phyloP scores from a whole-genome alignment of 2,888 invertebrate species.

The Tridacna crocea region DNA sequence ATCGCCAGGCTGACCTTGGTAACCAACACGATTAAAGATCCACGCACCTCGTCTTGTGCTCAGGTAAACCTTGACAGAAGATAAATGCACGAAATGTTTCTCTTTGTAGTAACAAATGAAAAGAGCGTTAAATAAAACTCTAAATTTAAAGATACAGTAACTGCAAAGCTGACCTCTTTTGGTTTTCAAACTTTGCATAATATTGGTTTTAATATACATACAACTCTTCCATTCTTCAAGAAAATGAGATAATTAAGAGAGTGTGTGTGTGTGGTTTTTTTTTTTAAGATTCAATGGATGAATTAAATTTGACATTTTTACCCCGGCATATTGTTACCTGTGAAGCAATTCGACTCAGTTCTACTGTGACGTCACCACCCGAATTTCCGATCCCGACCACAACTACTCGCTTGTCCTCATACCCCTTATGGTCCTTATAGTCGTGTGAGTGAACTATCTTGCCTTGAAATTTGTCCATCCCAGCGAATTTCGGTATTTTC shows the following conservation, averaged over 20 bases:
- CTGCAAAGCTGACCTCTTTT: too few species aligned
- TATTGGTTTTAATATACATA: too few species aligned
- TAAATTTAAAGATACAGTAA: too few species aligned
- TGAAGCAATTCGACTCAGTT: constrained; percentile 80
- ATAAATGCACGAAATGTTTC: neutral
- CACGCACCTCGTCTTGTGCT: constrained; percentile 84
- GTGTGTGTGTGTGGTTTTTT: too few species aligned
- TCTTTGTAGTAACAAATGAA: too few species aligned
- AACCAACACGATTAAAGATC: constrained; percentile 82
- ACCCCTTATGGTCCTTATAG: constrained; percentile 74
- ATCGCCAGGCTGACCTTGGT: constrained; percentile 78
- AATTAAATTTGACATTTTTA: too few species aligned
- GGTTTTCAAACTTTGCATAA: too few species aligned
- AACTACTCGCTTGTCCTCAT: constrained; percentile 82
- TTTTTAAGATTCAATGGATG: too few species aligned
- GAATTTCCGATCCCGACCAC: constrained; percentile 86
- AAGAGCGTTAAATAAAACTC: too few species aligned
- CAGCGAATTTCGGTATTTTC: constrained; percentile 70
- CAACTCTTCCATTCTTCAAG: too few species aligned
- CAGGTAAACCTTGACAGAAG: constrained; percentile 80
- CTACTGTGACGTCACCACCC: constrained; percentile 85
- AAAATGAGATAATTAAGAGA: too few species aligned
- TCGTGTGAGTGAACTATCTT: constrained; percentile 77
- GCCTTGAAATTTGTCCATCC: constrained; percentile 75
- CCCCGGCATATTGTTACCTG: constrained; percentile 69